Evolutionary conservation across 2,888 invertebrate species (phyloP), one percentile per base, ranked within the genome.

Genomic region (Xylota segnis): DNA sequence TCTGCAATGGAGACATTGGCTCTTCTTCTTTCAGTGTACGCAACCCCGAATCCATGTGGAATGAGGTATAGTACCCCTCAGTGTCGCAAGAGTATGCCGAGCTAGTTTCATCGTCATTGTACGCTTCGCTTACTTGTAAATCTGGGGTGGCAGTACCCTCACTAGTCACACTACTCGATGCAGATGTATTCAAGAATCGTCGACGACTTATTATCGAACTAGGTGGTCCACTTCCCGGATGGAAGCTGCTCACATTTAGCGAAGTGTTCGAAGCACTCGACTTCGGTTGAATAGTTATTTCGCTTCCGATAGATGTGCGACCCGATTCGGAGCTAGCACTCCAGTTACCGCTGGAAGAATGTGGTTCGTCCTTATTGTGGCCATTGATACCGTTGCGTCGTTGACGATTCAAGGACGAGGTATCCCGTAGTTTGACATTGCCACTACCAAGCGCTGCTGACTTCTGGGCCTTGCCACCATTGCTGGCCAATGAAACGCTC

Each of bases 41-140:
- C 86, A 99, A 92, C 0, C 98, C 98, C 74, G 98, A 98, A 92
- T 99, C 98, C 94, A 97, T 96, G 92, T 99, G 98, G 93, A 99
- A 99, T 18, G 98, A 98, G 0, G 99, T 99, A 91, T 98, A 99
- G 92, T 98, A 99, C 6, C 99, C 99, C 93, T 99, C 99, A 0
- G 98, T 98, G 90, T 99, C 99, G 90, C 98, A 97, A 2, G 98
- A 98, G 92, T 98, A 98, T 78, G 97, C 96, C 0, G 98, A 98
- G 88, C 96, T 96, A 0, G 96, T 97, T 93, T 97, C 97, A 90
- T 97, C 97, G 91, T 97, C 96, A 88, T 96, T 95, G 77, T 91
- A 91, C 74, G 91, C 89, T 91, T 97, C 95, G 89, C 96, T 95
- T 87, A 96, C 96, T 87, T 92, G 92, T 63, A 96, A 95, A 92